A percentile compares a stretch with the other conserved stretches of the same genome.
phyloP scores from a whole-genome alignment of 2,888 invertebrate species.

The Tiphia femorata region DNA sequence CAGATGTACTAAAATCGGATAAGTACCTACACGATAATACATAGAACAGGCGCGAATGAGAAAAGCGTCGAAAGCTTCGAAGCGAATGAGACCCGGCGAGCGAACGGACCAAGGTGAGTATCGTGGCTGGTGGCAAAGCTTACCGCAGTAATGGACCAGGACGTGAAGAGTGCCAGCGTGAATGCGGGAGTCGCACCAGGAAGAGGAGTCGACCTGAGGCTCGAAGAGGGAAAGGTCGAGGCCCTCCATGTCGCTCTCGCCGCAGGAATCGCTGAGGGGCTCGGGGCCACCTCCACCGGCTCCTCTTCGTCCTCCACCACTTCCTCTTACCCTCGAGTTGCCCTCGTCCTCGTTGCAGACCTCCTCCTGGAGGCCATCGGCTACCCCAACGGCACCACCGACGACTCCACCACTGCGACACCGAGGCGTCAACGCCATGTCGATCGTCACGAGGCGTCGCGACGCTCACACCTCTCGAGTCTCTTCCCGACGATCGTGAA shows the following conservation, averaged over 20 bases:
- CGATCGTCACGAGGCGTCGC: not conserved
- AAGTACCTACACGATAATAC: not conserved
- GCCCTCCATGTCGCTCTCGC: conserved; percentile 76
- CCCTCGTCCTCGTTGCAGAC: conserved; percentile 39
- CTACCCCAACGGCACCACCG: conserved; percentile 17
- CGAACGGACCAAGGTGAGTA: not conserved
- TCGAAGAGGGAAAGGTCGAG: conserved; percentile 78
- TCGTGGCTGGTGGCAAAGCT: conserved; percentile 35
- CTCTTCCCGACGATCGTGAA: too few species aligned
- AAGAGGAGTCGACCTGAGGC: conserved; percentile 69
- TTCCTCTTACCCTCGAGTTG: conserved; percentile 4
- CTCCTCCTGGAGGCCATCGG: conserved; percentile 43
- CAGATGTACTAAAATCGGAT: not conserved
- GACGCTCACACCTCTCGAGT: not conserved
- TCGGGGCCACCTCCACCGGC: conserved; percentile 69
- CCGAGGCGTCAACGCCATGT: conserved; percentile 50
- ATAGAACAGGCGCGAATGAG: too few species aligned
- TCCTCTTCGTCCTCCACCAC: conserved; percentile 23
- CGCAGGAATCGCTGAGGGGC: conserved; percentile 75
- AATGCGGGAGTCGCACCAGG: conserved; percentile 63
- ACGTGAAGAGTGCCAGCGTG: conserved; percentile 65
- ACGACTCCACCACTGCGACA: conserved; percentile 41
- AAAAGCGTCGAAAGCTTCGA: not conserved
- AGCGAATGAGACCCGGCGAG: not conserved
- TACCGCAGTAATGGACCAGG: conserved; percentile 64